Evolutionary conservation across 2,888 invertebrate species (phyloP), one percentile per base, ranked within the genome.

Genomic region (Heliconius cydno): DNA sequence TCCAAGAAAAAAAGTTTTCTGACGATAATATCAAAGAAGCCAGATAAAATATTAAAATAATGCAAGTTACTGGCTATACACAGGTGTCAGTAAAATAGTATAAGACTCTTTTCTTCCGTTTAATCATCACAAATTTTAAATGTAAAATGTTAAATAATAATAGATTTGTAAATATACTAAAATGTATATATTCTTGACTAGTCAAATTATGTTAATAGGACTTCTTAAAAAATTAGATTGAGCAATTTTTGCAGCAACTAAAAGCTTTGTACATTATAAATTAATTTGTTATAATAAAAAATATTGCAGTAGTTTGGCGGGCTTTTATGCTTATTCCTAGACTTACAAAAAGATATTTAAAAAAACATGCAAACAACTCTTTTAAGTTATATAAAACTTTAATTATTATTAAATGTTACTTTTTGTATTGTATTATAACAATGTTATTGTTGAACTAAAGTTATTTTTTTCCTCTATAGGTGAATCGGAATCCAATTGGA

Each of bases 401-500:
- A 22, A 52, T 52, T 52, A 22, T 52, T 52, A 52, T 52, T 19
- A 52, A 34, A 34, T 34, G 34, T 52, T 52, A 52, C 46, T 52
- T 52, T 52, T 5, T 52, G 19, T 52, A 19, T 52, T 52, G 19
- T 52, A 6, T 19, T 52, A 19, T 52, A 19, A 52, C 15, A 52
- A 52, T 52, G 46, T 19, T 6, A 6, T 52, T 19, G 19, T 19
- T 65, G 25, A 15, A 25, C 28, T 25, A 28, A 65, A 7, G 12
- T 65, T 25, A 9, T 63, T 13, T 46, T 63, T 66, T 75, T 65
- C 38, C n/a, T 71, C 22, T 65, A 28, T 66, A 76, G 80, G 74
- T 75, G 91, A 88, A 15, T 86, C 87, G 2, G 93, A 91, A 77
- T 86, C 91, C 0, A 90, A 91, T 77, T 96, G 95, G 95, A 94